Evolutionary conservation across 2,797 vertebrate species (phyloP).

Genomic region (Pseudomugil tenellus): DNA sequence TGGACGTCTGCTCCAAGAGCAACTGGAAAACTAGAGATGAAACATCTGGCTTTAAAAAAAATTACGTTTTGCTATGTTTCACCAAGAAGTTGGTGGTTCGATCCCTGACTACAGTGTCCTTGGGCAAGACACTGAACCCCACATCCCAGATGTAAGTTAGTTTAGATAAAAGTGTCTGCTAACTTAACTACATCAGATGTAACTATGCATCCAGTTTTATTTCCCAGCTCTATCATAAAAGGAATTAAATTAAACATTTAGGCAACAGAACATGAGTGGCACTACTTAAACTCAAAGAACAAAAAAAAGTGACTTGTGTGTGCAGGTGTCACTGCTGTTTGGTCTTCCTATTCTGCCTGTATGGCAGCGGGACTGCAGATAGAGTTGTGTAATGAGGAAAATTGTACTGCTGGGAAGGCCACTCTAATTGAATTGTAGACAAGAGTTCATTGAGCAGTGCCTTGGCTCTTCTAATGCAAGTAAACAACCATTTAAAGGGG

Average conservation of each 20-base stretch:
- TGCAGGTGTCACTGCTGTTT: constrained; percentile 44
- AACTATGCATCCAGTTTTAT: background rate
- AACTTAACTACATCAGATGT: too few species aligned
- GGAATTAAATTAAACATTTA: background rate
- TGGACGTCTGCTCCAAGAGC: constrained; percentile 72
- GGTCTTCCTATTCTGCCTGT: constrained; percentile 26
- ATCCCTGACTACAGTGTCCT: too few species aligned
- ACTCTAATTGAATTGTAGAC: constrained; percentile 90
- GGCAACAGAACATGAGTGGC: background rate
- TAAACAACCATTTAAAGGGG: constrained; percentile 89
- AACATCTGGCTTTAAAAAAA: constrained; percentile 66
- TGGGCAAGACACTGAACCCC: too few species aligned
- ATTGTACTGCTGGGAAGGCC: constrained; percentile 76
- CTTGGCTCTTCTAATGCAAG: constrained; percentile 86
- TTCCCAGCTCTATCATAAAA: background rate
- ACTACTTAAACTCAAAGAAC: background rate
- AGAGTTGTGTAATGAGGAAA: constrained; percentile 70
- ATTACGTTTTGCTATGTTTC: constrained; percentile 36
- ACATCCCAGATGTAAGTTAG: too few species aligned
- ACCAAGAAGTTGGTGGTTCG: constrained; percentile 55
- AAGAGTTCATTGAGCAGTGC: constrained; percentile 87
- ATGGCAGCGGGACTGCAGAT: constrained; percentile 44
- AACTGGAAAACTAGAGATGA: constrained; percentile 77
- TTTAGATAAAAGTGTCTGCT: too few species aligned
- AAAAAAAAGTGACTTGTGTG: constrained; percentile 11